phyloP scores from a whole-genome alignment of 2,113 vertebrate genomes.

The Saccopteryx leptura region DNA sequence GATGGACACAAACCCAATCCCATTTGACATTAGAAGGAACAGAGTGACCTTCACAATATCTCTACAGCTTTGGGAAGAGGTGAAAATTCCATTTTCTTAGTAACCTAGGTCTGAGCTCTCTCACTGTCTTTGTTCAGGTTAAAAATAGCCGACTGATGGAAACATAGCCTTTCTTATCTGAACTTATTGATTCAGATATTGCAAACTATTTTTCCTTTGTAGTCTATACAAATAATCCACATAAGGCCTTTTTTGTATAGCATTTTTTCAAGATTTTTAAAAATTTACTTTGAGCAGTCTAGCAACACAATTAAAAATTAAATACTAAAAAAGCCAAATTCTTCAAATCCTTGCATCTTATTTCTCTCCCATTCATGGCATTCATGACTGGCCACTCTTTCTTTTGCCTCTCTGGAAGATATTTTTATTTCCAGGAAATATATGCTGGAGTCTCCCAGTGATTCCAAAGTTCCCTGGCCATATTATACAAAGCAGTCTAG shows the following conservation, averaged over 20 bases:
- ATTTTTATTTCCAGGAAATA: not conserved
- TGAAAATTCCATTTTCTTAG: not conserved
- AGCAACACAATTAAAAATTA: not conserved
- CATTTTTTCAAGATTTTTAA: not conserved
- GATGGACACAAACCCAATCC: not conserved
- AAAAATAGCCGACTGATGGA: not conserved
- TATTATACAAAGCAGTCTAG: not conserved
- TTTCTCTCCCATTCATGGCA: not conserved
- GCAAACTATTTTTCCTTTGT: not conserved
- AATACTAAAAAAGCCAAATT: not conserved
- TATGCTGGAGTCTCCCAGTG: not conserved
- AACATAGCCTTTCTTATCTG: not conserved
- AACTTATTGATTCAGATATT: not conserved
- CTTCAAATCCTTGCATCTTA: not conserved
- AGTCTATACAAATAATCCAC: not conserved
- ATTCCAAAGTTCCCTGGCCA: not conserved
- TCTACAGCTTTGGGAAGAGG: not conserved
- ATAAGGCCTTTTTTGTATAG: not conserved
- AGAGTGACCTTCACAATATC: not conserved
- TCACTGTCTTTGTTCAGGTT: not conserved
- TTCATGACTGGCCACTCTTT: not conserved
- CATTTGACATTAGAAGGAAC: not conserved
- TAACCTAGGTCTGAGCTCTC: not conserved
- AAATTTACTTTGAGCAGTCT: not conserved
- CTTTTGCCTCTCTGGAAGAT: not conserved